These are phyloP conservation scores for Nanger granti DNA, from an alignment of 2,113 vertebrate genomes.

Conservation along the genomic window DNA sequence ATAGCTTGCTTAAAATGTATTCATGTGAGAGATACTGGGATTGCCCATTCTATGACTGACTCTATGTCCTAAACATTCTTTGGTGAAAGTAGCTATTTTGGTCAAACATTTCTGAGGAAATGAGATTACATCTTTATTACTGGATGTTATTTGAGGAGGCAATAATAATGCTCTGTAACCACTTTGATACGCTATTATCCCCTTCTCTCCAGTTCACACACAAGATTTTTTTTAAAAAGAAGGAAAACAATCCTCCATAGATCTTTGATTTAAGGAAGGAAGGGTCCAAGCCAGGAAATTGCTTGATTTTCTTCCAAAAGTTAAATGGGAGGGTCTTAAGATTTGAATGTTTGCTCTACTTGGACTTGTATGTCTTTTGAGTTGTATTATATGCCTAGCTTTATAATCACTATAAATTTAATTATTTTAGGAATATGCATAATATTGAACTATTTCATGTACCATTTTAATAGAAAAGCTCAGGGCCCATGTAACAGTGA, in stretches of 20 bases:
- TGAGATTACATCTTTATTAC: conserved; percentile 25
- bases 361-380: conserved; percentile 73
- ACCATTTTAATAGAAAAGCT: conserved; percentile 68
- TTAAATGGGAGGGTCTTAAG: conserved; percentile 64
- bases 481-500: conserved; percentile 61
- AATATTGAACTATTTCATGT: conserved; percentile 68
- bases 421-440: conserved; percentile 74
- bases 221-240: not conserved
- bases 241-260: not conserved
- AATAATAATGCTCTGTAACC: conserved; percentile 59
- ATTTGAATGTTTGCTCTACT: conserved; percentile 73
- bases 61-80: conserved; percentile 37
- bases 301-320: conserved; percentile 52
- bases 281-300: conserved; percentile 63
- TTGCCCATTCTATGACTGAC: not conserved
- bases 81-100: conserved; percentile 10
- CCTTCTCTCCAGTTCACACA: not conserved
- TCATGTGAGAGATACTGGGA: not conserved
- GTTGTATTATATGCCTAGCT: conserved; percentile 71
- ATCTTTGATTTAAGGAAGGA: conserved; percentile 31
- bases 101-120: conserved; percentile 29
- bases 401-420: conserved; percentile 76
- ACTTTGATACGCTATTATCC: conserved; percentile 37
- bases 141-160: conserved; percentile 32
- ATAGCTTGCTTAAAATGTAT: not conserved